These are phyloP conservation scores for Apotomis betuletana DNA, from an alignment of 2,888 invertebrate genomes.

Conservation along the genomic window DNA sequence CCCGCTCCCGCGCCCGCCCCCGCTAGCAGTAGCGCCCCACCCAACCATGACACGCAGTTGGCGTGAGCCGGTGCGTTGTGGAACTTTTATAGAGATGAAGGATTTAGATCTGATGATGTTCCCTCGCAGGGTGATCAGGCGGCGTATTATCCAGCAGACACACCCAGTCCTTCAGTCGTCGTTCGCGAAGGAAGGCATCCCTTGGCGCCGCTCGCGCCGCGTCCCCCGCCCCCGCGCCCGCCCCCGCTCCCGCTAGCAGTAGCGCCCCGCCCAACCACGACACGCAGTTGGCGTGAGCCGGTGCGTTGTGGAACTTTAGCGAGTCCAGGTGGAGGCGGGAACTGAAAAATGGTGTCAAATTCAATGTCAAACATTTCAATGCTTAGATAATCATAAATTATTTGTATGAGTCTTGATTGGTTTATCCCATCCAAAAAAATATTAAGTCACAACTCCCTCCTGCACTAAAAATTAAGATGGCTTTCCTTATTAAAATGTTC, in stretches of 20 bases:
- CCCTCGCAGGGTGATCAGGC: constrained; percentile 60
- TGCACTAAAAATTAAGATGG: no score
- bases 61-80: constrained; percentile 89
- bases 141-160: constrained; percentile 85
- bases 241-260: constrained; percentile 62
- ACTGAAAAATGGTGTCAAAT: constrained; percentile 43
- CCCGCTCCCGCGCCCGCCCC: constrained; percentile 85
- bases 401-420: no score
- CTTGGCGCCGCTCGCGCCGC: constrained; percentile 89
- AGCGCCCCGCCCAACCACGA: constrained; percentile 92
- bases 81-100: constrained; percentile 76
- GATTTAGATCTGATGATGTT: constrained; percentile 37
- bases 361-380: no score
- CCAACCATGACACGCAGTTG: constrained; percentile 94
- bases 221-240: constrained; percentile 85
- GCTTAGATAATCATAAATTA: no score
- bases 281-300: constrained; percentile 89
- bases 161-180: constrained; percentile 92
- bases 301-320: constrained; percentile 91
- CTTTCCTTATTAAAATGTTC: no score
- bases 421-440: no score
- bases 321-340: constrained; percentile 54
- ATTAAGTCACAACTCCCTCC: no score
- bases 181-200: constrained; percentile 88
- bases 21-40: constrained; percentile 84